Base-by-base conservation (phyloP, 2,113 vertebrate species). In the Clupea harengus region DNA sequence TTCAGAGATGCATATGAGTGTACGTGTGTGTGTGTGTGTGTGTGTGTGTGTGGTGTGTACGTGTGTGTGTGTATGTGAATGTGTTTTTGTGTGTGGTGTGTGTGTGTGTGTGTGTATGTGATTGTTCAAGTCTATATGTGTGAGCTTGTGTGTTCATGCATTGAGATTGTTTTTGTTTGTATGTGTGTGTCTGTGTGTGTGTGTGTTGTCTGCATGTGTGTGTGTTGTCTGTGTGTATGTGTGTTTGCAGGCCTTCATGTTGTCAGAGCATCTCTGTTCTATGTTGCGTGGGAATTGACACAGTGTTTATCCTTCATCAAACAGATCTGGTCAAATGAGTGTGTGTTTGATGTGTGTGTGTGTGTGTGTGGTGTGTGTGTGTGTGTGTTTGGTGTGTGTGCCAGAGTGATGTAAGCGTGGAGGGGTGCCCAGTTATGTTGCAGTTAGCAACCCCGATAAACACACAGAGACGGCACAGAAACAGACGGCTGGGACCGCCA, bases 391-490 rank as follows among this genome's bases (percentile, higher is more conserved):
- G 54, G 54, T 20, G 60, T 6, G n/a, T 83, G 82, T 18, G 82
- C 86, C 75, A 45, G 45, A 50, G 28, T 86, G 85, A 81, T 60
- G 87, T 86, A 81, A 75, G 81, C 83, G 20, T 46, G 39, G 83
- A 84, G 52, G 15, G 25, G 25, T 67, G 17, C 72, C 39, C 57
- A 81, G 88, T 86, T 82, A 46, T 45, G 52, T 88, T 86, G 75
- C 83, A 87, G 85, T 78, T 90, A 92, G 86, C 89, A 89, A 89
- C 90, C 45, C n/a, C 39, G 4, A 83, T 89, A 91, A 91, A 90
- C 88, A 91, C 47, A 13, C 39, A 9, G 13, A 22, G 6, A n/a
- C 22, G 82, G 46, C 64, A 80, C 28, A 45, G 54, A 54, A 13
- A 57, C 20, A 45, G 67, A 17, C 84, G 25, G 18, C 54, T 57